Conservation (phyloP, 2,797 vertebrate species). For the Halcyon smyrnensis region DNA sequence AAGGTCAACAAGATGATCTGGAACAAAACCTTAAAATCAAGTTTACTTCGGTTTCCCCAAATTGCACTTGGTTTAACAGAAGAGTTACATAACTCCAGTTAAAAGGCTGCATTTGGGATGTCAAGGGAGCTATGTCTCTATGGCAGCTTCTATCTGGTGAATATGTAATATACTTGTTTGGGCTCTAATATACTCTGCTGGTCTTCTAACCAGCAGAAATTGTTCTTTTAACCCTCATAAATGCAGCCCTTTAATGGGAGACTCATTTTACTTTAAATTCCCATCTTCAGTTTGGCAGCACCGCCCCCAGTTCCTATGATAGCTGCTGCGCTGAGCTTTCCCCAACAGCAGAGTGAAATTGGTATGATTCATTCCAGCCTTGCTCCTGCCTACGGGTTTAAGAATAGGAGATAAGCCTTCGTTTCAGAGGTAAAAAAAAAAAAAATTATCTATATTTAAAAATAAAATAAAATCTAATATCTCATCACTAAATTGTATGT, state of each 20-base stretch:
- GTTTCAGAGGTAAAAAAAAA: neutral
- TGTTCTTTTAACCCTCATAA: neutral
- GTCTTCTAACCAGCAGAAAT: neutral
- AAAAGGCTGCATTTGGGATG: neutral
- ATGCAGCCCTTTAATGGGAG: neutral
- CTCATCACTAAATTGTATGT: neutral
- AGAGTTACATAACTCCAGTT: neutral
- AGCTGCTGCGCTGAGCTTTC: constrained; percentile 19
- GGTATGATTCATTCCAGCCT: neutral
- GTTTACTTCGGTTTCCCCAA: neutral
- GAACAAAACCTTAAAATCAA: neutral
- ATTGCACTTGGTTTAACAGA: neutral
- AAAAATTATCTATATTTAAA: neutral
- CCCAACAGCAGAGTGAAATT: neutral
- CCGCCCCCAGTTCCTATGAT: neutral
- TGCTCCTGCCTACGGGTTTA: neutral
- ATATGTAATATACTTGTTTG: neutral
- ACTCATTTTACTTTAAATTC: neutral
- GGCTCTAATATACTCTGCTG: neutral
- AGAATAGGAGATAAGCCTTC: neutral
- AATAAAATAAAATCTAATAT: neutral
- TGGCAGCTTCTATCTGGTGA: neutral
- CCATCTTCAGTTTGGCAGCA: neutral
- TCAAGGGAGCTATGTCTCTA: neutral
- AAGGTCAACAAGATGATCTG: neutral